phyloP scores from a whole-genome alignment of 2,888 invertebrate genomes.

The Cabera pusaria region DNA sequence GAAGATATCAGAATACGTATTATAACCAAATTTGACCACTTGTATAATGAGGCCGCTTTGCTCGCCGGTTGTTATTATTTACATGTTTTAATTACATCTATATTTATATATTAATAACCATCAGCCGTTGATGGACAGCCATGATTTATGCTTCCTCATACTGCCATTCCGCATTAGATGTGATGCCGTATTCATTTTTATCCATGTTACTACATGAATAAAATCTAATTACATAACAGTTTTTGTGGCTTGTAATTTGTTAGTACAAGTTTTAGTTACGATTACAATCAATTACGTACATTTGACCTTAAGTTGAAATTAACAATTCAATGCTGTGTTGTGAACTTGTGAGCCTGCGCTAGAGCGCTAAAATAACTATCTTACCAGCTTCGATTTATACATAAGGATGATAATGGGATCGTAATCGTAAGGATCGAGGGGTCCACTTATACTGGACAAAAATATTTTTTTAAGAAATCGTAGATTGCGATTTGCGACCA shows the following conservation, averaged over 20 bases:
- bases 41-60: too few relatives aligned
- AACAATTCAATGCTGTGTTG: constrained; percentile 44
- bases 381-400: too few relatives aligned
- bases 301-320: constrained; percentile 52
- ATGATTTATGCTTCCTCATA: constrained; percentile 40
- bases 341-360: constrained; percentile 21
- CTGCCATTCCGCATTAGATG: too few relatives aligned
- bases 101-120: constrained; percentile 22
- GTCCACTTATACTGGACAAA: too few relatives aligned
- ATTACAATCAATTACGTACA: constrained; percentile 52
- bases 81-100: constrained; percentile 23
- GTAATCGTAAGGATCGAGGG: too few relatives aligned
- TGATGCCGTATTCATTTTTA: constrained; percentile 32
- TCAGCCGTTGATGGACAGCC: constrained; percentile 37
- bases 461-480: too few relatives aligned
- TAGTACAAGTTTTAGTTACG: constrained; percentile 48
- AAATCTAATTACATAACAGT: constrained; percentile 44
- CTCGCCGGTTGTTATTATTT: too few relatives aligned
- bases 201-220: constrained; percentile 39
- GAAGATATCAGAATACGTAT: too few relatives aligned
- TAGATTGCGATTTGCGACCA: too few relatives aligned
- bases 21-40: too few relatives aligned
- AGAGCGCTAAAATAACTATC: too few relatives aligned
- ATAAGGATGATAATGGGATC: too few relatives aligned
- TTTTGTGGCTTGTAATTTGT: constrained; percentile 50